Evolutionary conservation across 2,113 vertebrate genomes (phyloP).

Genomic region (Rhineura floridana): DNA sequence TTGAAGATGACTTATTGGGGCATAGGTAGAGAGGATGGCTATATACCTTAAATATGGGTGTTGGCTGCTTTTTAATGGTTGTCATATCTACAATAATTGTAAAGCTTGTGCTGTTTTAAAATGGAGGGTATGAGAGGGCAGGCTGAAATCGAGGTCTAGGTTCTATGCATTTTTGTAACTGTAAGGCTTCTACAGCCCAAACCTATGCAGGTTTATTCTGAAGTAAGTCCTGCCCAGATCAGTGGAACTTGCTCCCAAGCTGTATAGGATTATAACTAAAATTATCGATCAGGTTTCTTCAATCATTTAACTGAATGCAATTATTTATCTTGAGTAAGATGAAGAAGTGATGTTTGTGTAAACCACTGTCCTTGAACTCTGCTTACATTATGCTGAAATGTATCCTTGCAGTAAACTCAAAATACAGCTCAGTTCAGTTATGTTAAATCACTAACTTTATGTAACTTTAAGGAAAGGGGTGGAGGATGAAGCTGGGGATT

Average conservation of each 20-base stretch:
- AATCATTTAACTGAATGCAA: neutral
- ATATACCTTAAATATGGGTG: neutral
- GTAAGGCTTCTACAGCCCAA: neutral
- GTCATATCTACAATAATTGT: neutral
- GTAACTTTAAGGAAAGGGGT: neutral
- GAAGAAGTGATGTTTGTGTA: neutral
- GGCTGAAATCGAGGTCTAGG: neutral
- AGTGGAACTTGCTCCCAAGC: neutral
- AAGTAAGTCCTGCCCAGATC: neutral
- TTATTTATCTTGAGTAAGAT: neutral
- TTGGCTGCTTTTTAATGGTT: neutral
- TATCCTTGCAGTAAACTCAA: neutral
- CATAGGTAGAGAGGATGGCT: fast-evolving
- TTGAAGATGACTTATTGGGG: neutral
- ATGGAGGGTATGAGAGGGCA: neutral
- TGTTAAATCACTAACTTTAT: neutral
- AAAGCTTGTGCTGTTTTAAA: neutral
- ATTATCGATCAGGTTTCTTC: neutral
- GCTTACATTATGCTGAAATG: neutral
- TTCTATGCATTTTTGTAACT: neutral
- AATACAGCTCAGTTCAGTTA: neutral
- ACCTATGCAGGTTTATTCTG: neutral
- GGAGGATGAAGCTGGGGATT: neutral
- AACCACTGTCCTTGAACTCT: neutral
- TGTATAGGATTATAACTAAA: neutral